These are phyloP conservation scores for Sciaenops ocellatus DNA, from an alignment of 2,797 vertebrate genomes.

Conservation along the genomic window DNA sequence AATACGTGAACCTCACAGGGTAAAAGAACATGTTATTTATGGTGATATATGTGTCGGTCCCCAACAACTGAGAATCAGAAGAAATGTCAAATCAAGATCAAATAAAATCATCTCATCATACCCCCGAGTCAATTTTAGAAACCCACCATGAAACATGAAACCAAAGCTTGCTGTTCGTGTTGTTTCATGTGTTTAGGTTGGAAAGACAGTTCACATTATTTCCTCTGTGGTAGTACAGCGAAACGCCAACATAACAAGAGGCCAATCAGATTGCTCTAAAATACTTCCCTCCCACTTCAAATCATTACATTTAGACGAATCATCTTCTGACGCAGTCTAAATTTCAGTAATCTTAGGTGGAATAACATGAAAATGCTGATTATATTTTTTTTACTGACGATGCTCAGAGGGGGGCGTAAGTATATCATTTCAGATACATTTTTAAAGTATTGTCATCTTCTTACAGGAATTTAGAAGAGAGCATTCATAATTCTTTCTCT, in stretches of 20 bases:
- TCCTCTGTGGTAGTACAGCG: conserved; percentile 27
- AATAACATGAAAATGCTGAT: conserved; percentile 36
- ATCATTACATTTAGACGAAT: conserved; percentile 13
- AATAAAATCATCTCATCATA: not conserved
- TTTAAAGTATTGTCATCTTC: not conserved
- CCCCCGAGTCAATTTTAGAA: conserved; percentile 10
- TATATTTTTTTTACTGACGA: conserved; percentile 33
- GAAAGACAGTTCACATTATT: conserved; percentile 29
- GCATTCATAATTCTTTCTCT: not conserved
- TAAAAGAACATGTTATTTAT: too few species aligned
- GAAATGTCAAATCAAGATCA: not conserved
- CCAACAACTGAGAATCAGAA: too few species aligned
- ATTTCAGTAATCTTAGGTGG: not conserved
- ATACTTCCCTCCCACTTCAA: conserved; percentile 48
- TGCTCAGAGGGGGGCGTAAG: conserved; percentile 24
- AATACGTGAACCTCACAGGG: too few species aligned
- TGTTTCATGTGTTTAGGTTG: conserved; percentile 26
- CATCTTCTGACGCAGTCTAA: not conserved
- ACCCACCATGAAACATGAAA: conserved; percentile 17
- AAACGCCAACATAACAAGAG: not conserved
- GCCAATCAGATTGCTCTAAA: conserved; percentile 36
- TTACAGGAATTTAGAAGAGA: not conserved
- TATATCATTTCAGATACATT: not conserved
- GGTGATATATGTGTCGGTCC: too few species aligned
- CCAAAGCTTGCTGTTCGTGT: not conserved